These are phyloP conservation scores for Spatulosminthurus flaviceps DNA, from an alignment of 2,888 invertebrate species.

Conservation along the genomic window DNA sequence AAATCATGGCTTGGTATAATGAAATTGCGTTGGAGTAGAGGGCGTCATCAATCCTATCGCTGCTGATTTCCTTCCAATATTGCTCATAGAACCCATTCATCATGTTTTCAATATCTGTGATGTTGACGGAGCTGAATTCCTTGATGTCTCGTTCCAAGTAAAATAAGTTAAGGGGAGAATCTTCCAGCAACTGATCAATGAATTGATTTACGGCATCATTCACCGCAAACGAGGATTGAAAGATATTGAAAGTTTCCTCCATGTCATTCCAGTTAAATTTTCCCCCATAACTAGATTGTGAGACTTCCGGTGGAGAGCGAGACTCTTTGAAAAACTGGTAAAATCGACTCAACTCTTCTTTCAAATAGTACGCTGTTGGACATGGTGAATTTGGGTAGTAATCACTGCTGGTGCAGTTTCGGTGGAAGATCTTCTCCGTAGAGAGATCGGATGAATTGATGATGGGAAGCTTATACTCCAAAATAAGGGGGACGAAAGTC, in stretches of 20 bases:
- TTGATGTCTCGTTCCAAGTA: not conserved
- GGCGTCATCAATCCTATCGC: constrained; percentile 25
- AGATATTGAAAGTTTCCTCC: constrained; percentile 4
- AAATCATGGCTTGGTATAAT: constrained; percentile 5
- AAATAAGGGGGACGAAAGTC: not conserved
- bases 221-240: not conserved
- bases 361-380: constrained; percentile 1
- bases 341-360: not conserved
- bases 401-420: not conserved
- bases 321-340: not conserved
- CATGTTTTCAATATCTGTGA: not conserved
- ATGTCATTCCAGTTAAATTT: constrained; percentile 10
- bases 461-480: constrained; percentile 4
- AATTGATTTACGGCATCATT: not conserved
- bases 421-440: not conserved
- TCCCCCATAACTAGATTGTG: not conserved
- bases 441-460: not conserved
- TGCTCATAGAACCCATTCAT: not conserved
- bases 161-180: not conserved
- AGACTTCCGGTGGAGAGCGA: not conserved
- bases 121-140: not conserved
- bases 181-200: not conserved
- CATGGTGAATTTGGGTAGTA: constrained; percentile 6
- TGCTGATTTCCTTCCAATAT: constrained; percentile 11
- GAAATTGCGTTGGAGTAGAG: constrained; percentile 15